Percentiles rank a stretch among this genome's conserved stretches.
phyloP scores from a whole-genome alignment of 2,888 invertebrate genomes.

The Netelia inedita region DNA sequence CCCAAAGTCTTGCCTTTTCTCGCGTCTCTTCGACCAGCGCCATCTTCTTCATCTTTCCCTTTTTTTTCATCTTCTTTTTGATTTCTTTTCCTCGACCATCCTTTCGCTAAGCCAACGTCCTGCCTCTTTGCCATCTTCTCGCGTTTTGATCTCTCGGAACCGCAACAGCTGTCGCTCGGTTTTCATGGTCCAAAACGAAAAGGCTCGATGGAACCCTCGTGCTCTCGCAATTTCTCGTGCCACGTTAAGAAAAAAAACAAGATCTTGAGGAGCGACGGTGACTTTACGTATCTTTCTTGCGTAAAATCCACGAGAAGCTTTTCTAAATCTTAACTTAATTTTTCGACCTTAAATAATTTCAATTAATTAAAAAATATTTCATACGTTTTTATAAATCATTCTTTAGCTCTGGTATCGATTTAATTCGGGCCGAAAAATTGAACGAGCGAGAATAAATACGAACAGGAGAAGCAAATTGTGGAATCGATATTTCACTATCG shows the following conservation, averaged over 20 bases:
- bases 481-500: constrained; percentile 14
- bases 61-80: neutral
- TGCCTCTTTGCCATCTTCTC: constrained; percentile 20
- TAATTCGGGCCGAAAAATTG: neutral
- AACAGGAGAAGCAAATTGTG: neutral
- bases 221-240: constrained; percentile 12
- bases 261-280: neutral
- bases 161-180: constrained; percentile 58
- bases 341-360: neutral
- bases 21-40: constrained; percentile 20
- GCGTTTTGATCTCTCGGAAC: constrained; percentile 49
- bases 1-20: constrained; percentile 40
- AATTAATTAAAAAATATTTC: neutral
- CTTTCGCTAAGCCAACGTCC: constrained; percentile 30
- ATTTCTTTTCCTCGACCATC: neutral
- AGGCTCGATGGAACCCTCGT: neutral
- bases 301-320: neutral
- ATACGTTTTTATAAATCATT: too few relatives aligned
- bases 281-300: neutral
- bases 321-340: neutral
- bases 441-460: neutral
- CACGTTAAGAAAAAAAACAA: neutral
- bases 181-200: constrained; percentile 35
- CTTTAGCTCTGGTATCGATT: too few relatives aligned
- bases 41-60: neutral